Evolutionary conservation across 2,888 invertebrate genomes (phyloP).

Genomic region (Ptychoptera contaminata): DNA sequence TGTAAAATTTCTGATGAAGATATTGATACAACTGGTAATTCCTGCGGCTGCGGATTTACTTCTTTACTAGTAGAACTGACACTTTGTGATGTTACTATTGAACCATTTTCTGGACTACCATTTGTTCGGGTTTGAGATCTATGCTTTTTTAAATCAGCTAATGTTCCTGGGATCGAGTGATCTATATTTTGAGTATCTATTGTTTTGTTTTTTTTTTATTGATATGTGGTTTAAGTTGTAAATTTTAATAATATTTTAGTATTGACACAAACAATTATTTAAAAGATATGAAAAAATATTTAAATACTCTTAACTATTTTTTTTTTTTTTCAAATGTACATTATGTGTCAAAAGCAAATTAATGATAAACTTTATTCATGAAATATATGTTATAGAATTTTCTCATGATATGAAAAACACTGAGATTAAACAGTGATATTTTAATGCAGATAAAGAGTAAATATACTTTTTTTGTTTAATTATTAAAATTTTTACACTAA

Average conservation of each 20-base stretch:
- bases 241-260: slow-evolving; percentile 2
- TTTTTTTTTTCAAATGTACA: no score
- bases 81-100: slow-evolving; percentile 27
- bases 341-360: no score
- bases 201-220: neutral
- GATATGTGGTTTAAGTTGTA: slow-evolving; percentile 4
- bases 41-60: slow-evolving; percentile 28
- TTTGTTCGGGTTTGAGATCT: slow-evolving; percentile 60
- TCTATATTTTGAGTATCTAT: slow-evolving; percentile 18
- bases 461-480: no score
- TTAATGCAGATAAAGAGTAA: no score
- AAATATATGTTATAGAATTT: no score
- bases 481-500: neutral
- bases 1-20: slow-evolving; percentile 19
- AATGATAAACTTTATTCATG: no score
- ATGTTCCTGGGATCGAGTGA: slow-evolving; percentile 31
- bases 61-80: slow-evolving; percentile 30
- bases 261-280: no score
- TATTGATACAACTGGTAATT: slow-evolving; percentile 23
- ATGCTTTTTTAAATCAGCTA: slow-evolving; percentile 88
- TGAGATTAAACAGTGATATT: no score
- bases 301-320: no score
- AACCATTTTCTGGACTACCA: slow-evolving; percentile 32
- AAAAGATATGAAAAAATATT: no score
- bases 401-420: no score